Conservation (phyloP, 2,797 vertebrate species). For the Tangara arthus region DNA sequence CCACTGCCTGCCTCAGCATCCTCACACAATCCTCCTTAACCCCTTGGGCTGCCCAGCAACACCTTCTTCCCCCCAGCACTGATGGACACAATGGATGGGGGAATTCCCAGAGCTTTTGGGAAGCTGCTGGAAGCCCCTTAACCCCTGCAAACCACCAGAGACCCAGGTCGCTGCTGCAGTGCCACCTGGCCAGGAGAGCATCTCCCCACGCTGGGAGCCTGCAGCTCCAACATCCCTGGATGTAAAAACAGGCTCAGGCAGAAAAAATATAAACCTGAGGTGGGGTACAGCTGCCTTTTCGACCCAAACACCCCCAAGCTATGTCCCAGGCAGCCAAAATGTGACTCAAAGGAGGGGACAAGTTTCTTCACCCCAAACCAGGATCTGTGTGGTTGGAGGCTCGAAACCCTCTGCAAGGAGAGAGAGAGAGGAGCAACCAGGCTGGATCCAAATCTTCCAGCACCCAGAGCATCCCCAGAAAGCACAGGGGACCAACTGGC, state of each 20-base stretch:
- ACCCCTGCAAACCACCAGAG: background rate
- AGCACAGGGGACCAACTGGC: too few species aligned
- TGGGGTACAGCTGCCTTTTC: rapidly evolving
- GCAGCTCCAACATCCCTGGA: background rate
- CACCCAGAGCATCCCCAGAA: too few species aligned
- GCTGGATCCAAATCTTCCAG: too few species aligned
- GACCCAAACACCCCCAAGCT: background rate
- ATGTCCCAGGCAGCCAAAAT: rapidly evolving
- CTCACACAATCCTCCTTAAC: rapidly evolving
- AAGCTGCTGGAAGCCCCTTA: background rate
- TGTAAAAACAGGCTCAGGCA: background rate
- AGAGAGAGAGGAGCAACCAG: too few species aligned
- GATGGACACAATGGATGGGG: rapidly evolving
- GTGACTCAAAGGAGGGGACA: too few species aligned
- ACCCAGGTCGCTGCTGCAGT: rapidly evolving
- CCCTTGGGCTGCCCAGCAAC: rapidly evolving
- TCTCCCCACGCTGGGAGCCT: rapidly evolving
- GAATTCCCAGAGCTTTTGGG: background rate
- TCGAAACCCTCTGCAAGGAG: too few species aligned
- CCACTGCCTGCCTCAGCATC: rapidly evolving
- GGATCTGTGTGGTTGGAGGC: too few species aligned
- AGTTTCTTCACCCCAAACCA: too few species aligned
- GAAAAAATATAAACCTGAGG: background rate
- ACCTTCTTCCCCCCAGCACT: too few species aligned
- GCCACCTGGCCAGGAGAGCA: background rate